Base-by-base conservation (phyloP, 2,888 invertebrate genomes). In the Cheilosia variabilis region DNA sequence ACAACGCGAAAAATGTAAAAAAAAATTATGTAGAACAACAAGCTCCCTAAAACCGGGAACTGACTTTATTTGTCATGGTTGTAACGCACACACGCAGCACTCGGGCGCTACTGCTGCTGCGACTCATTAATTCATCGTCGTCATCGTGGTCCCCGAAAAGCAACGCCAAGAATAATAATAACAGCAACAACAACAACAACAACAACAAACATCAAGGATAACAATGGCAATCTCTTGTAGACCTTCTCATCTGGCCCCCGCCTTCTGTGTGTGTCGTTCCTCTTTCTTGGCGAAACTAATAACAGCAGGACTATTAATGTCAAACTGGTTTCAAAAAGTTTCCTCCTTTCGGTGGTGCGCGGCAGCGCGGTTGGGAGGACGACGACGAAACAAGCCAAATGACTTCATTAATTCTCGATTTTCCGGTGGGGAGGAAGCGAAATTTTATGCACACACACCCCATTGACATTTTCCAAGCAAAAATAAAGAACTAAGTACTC, bases 341-440 rank as follows among this genome's bases (percentile, higher is more conserved):
- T 86, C 86, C 86, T 76, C 79, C 57, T 41, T 34, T 34, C 24
- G 50, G 9, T 34, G 31, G 62, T 55, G 17, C 6, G 37, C 73
- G 50, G 1, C 9, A 43, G 53, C 43, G 66, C 43, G 66, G 72
- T 57, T 45, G 45, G 69, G 58, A 87, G 87, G 79, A n/a, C n/a
- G 9, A 45, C 6, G 17, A 87, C 88, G 89, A 87, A 87, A 88
- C 87, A 87, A 88, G 88, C 88, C 87, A 91, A 91, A 91, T 90
- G 90, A 91, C 91, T 91, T 91, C 91, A 91, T 91, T 91, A 91
- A 91, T 90, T 90, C 89, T 88, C 89, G 90, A 91, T 91, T 91
- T 90, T 86, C 86, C 81, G 71, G 69, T 75, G 69, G 69, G 69
- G 79, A 55, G 72, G 65, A 62, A 77, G 72, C 86, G 72, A 81